Conservation (phyloP, 2,888 invertebrate species). For the Andrena marginata region DNA sequence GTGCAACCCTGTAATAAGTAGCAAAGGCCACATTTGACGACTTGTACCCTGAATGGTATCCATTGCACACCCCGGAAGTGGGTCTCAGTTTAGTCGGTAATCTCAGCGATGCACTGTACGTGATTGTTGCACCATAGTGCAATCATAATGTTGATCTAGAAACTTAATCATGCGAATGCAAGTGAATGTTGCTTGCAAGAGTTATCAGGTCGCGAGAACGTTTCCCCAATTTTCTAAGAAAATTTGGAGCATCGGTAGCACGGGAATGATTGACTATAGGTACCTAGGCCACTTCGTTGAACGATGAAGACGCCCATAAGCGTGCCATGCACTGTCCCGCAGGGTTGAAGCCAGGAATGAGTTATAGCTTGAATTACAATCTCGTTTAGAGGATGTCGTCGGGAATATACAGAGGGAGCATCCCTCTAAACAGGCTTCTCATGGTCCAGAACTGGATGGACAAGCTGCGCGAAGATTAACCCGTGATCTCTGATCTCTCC, state of each 20-base stretch:
- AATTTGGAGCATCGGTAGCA: background rate
- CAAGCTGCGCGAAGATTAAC: slow-evolving; percentile 71
- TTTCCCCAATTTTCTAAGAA: background rate
- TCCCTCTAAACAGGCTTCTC: slow-evolving; percentile 61
- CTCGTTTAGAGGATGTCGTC: slow-evolving; percentile 50
- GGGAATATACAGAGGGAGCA: slow-evolving; percentile 38
- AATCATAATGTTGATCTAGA: too few relatives aligned
- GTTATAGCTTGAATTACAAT: slow-evolving; percentile 53
- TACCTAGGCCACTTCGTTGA: background rate
- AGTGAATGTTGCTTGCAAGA: too few relatives aligned
- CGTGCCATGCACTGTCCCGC: slow-evolving; percentile 5
- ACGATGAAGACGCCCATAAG: slow-evolving; percentile 16
- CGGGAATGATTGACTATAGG: background rate
- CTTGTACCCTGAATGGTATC: too few relatives aligned
- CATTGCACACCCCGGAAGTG: too few relatives aligned
- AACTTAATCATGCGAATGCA: too few relatives aligned
- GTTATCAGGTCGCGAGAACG: too few relatives aligned
- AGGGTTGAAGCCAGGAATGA: slow-evolving; percentile 40
- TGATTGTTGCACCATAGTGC: too few relatives aligned
- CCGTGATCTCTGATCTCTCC: slow-evolving; percentile 77
- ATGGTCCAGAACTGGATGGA: slow-evolving; percentile 77
- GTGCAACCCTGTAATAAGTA: too few relatives aligned
- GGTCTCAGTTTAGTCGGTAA: too few relatives aligned
- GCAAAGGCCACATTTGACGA: too few relatives aligned
- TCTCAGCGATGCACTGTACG: too few relatives aligned